Percentiles rank a stretch among this genome's conserved stretches.
phyloP scores from a whole-genome alignment of 2,113 vertebrate genomes.

The Pterocles orientalis region DNA sequence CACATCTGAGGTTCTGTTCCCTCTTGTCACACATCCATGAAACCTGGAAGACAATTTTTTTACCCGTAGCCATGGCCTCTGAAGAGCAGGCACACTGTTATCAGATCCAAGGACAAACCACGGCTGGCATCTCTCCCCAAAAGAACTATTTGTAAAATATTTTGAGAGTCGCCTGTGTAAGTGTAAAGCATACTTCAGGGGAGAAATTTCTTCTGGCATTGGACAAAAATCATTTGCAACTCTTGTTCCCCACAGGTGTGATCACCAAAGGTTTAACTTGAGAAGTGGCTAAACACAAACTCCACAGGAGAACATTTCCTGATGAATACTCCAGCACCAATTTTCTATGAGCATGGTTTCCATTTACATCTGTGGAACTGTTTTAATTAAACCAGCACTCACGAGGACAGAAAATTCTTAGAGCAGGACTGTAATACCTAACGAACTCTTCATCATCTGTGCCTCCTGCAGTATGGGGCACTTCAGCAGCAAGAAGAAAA shows the following conservation, averaged over 20 bases:
- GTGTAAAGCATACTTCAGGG: not conserved
- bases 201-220: slow-evolving; percentile 10
- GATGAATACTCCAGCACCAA: not conserved
- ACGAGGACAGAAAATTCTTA: not conserved
- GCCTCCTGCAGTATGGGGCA: not conserved
- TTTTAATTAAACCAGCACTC: not conserved
- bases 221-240: not conserved
- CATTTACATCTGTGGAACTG: not conserved
- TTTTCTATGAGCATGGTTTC: not conserved
- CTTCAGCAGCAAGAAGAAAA: not conserved
- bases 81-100: not conserved
- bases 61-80: not conserved
- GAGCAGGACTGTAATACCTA: not conserved
- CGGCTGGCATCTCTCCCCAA: not conserved
- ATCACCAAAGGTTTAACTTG: not conserved
- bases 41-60: not conserved
- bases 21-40: not conserved
- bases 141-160: not conserved
- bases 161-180: not conserved
- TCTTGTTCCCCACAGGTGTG: not conserved
- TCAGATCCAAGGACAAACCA: not conserved
- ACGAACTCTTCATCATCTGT: not conserved
- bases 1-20: not conserved
- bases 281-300: not conserved
- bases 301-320: not conserved